Conservation (phyloP, 35 echinoderm and acorn worm genomes). For the Ophioderma brevispina region DNA sequence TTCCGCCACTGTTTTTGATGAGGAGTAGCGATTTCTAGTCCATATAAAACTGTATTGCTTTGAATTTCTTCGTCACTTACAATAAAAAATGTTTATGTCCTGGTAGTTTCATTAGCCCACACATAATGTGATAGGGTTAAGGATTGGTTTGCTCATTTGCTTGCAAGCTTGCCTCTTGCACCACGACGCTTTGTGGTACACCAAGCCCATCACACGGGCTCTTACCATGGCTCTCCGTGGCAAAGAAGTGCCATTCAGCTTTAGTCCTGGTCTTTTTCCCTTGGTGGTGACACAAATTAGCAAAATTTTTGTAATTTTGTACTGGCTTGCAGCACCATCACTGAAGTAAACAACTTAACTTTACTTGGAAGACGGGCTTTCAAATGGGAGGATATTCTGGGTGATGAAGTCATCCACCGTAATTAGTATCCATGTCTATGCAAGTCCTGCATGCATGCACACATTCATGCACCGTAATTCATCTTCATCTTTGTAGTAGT, state of each 20-base stretch:
- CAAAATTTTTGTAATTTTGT: slow-evolving; percentile 19
- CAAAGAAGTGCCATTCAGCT: slow-evolving; percentile 41
- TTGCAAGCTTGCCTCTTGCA: slow-evolving; percentile 2
- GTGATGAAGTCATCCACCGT: neutral
- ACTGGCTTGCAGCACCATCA: slow-evolving; percentile 23
- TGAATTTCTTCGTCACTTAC: no score
- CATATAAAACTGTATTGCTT: no score
- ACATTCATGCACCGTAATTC: neutral
- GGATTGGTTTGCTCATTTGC: no score
- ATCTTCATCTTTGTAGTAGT: slow-evolving; percentile 2
- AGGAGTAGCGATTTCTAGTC: no score
- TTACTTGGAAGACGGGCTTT: neutral
- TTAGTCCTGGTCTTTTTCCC: neutral
- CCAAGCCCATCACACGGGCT: slow-evolving; percentile 38
- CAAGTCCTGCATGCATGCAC: neutral
- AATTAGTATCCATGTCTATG: neutral
- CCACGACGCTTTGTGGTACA: neutral
- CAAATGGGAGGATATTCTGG: neutral
- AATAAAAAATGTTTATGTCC: no score
- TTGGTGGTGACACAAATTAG: slow-evolving; percentile 8
- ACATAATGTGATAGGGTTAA: no score
- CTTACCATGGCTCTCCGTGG: slow-evolving; percentile 27
- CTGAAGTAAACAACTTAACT: slow-evolving; percentile 14
- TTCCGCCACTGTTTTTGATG: no score
- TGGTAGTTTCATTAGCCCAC: no score